Evolutionary conservation across 2,113 vertebrate species (phyloP), one percentile per base, ranked within the genome.

Genomic region (Dromas ardeola): DNA sequence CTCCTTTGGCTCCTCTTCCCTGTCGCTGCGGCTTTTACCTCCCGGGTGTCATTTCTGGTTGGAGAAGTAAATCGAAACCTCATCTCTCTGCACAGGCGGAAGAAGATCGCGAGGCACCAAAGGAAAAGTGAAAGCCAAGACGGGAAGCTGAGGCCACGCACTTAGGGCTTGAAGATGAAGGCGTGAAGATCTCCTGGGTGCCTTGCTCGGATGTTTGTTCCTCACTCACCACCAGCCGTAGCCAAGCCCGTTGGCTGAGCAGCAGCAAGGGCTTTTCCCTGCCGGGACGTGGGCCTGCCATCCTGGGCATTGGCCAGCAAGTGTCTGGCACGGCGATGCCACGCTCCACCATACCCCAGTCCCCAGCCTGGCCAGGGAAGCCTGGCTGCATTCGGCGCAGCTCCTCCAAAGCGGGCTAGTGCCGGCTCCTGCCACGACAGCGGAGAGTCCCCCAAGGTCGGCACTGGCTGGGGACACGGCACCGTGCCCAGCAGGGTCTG

Each of bases 251-350:
- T 8, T 1, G 11, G 32, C 59, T 45, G 22, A 79, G 70, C 79
- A 78, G 59, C 74, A 85, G 11, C 2, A 0, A 72, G 30, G 25
- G 15, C 26, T 70, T 70, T 55, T 69, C 55, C 22, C 30, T 30
- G 6, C 9, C 0, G 0, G 20, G 23, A 47, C 3, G 3, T 3
- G 21, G 10, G 8, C 8, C 9, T 32, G 13, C 16, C 16, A 16
- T 55, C 29, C 36, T 5, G 16, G 43, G 21, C 42, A n/a, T 15
- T 13, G 2, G 18, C 19, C 2, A 0, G 26, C 55, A 17, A 2
- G 0, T 0, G 0, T 26, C 65, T 29, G 4, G 0, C 47, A 18
- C 1, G 1, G 15, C 2, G 0, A 21, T 7, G 13, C 58, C 77
- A 6, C 0, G 0, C 15, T 72, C 11, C 14, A 13, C 49, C 52